Evolutionary conservation across 2,797 vertebrate genomes (phyloP).

Genomic region (Sebastes hubbsi): DNA sequence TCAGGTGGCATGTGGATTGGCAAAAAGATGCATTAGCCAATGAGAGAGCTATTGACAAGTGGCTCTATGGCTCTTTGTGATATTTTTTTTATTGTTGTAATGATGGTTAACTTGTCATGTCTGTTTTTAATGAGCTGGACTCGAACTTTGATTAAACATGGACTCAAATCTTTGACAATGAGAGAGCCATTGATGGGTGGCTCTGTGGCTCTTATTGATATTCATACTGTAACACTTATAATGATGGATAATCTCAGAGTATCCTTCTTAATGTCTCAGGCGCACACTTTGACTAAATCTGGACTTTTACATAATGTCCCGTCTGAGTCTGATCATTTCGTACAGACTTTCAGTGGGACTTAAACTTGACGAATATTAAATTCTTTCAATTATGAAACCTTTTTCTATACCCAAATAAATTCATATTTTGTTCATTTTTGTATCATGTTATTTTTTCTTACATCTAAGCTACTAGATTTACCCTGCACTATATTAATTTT

Average conservation of each 20-base stretch:
- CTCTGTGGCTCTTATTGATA: background rate
- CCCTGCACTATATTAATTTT: too few relatives aligned
- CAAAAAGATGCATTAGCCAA: slow-evolving; percentile 82
- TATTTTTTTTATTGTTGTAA: background rate
- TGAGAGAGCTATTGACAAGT: slow-evolving; percentile 86
- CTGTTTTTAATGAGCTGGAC: slow-evolving; percentile 3
- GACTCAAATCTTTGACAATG: background rate
- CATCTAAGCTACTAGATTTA: too few relatives aligned
- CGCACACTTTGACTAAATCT: background rate
- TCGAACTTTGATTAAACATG: background rate
- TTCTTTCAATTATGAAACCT: background rate
- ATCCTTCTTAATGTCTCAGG: background rate
- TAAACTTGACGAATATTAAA: background rate
- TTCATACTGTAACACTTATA: background rate
- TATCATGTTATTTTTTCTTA: background rate
- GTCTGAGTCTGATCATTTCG: background rate
- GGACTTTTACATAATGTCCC: background rate
- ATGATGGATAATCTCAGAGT: background rate
- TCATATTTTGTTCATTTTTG: background rate
- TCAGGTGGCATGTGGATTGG: slow-evolving; percentile 95
- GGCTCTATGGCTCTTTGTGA: slow-evolving; percentile 78
- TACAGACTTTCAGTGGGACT: background rate
- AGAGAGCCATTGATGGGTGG: background rate
- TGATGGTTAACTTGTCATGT: background rate
- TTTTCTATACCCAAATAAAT: background rate